Base-by-base conservation (phyloP, 1,140 invertebrate genomes). In the Hyles vespertilio region DNA sequence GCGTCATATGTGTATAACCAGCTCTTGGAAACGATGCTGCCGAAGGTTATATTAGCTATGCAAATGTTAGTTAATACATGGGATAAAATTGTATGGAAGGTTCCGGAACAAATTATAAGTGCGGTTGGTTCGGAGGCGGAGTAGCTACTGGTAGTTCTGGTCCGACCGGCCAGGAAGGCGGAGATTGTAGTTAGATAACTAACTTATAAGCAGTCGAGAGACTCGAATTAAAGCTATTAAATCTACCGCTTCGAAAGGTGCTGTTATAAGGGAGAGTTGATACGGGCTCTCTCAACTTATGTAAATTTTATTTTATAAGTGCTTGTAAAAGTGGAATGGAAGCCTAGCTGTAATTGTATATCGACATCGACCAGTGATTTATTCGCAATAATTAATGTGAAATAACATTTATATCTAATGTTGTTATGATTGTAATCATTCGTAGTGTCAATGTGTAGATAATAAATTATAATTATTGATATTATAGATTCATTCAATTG, bases 41-140 rank as follows among this genome's bases (percentile, higher is more conserved):
- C n/a, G n/a, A 48, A 48, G 46, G n/a, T n/a, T 48, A n/a, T 5
- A 48, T 11, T 5, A 40, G 8, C 36, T 40, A 63, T 64, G 61
- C 47, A 61, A 61, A 67, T 63, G 47, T 32, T 8, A 5, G 46
- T 22, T 56, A 59, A 55, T 55, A 47, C 32, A 52, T 34, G 45
- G 40, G 45, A 50, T 58, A 47, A 49, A 56, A 47, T 46, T 32
- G 36, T 56, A 61, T 49, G 54, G 44, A 12, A 56, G 46, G 22
- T 50, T 61, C 45, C 46, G 54, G 56, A 59, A 59, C 56, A 64
- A 70, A 64, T 70, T 70, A 61, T 63, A 58, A 59, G 43, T 56
- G 48, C 54, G 55, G 63, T 62, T 58, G 44, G 61, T 61, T 63
- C 36, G 56, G 56, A 50, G 43, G 51, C 40, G 44, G 51, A 56